Base-by-base conservation (phyloP, 2,797 vertebrate species). In the Danio choprae region DNA sequence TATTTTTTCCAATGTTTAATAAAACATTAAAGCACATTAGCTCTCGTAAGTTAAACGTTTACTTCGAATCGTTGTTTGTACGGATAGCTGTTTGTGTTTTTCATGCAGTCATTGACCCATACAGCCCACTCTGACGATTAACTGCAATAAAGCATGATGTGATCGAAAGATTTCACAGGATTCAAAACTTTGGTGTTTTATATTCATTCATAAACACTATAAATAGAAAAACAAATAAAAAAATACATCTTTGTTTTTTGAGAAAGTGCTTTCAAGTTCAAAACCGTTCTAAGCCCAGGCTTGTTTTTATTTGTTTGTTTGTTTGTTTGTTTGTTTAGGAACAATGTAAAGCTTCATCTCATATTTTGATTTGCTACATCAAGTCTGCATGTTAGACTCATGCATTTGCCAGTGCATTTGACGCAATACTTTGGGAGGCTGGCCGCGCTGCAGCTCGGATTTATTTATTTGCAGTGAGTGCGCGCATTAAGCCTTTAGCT, bases 381-480 rank as follows among this genome's bases (percentile, higher is more conserved):
- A 64, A 77, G 56, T 8, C 11, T n/a, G 20, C 36, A 68, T 6
- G 48, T 18, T 43, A 29, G 43, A 10, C 43, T 16, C 12, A 38
- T 13, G 50, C 22, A 4, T 67, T 55, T 20, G 7, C 6, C 22
- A 20, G 20, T n/a, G n/a, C n/a, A 29, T 29, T 29, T 29, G 16
- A 38, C 29, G 48, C 41, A 65, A 67, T 56, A 6, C 22, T n/a
- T 59, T 67, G 60, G 71, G 51, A 67, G 50, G 41, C 41, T 20
- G 41, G 48, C 70, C 48, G 71, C 69, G 50, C 16, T 64, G 50
- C 40, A 64, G 59, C 59, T 38, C 68, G 74, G 85, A 84, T 90
- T 90, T 94, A 94, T 94, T 93, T 92, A 90, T 94, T 94, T 91
- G 90, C 90, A 94, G 93, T 86, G 89, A 81, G 89, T 91, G 89